phyloP scores from a whole-genome alignment of 2,797 vertebrate genomes.

The Trichosurus vulpecula region DNA sequence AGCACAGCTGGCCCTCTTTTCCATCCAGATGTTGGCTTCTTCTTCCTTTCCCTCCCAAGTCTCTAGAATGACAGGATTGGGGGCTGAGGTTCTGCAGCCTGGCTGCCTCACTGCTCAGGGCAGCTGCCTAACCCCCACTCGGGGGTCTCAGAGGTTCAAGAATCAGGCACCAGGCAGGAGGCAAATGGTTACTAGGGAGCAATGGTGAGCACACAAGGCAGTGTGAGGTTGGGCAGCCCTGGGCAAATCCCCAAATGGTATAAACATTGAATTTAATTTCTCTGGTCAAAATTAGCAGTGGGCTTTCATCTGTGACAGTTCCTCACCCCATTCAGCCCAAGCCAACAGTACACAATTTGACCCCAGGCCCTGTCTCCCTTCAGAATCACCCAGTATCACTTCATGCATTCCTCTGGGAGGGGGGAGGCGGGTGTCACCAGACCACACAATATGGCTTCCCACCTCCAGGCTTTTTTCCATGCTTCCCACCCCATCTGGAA shows the following conservation, averaged over 20 bases:
- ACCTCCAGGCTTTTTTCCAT: neutral
- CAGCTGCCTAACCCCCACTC: neutral
- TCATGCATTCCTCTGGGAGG: neutral
- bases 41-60: conserved; percentile 56
- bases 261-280: neutral
- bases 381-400: neutral
- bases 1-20: neutral
- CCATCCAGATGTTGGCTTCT: conserved; percentile 42
- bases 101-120: neutral
- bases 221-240: neutral
- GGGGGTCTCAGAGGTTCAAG: neutral
- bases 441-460: neutral
- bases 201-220: neutral
- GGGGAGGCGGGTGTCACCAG: neutral
- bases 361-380: neutral
- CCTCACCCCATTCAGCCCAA: neutral
- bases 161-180: neutral
- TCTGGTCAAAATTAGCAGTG: neutral
- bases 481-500: neutral
- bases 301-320: neutral
- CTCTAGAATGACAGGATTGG: conserved; percentile 53
- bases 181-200: neutral
- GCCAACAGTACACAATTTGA: neutral
- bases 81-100: neutral
- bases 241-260: neutral